phyloP scores from a whole-genome alignment of 2,888 invertebrate genomes.

The Hoplodrina ambigua region DNA sequence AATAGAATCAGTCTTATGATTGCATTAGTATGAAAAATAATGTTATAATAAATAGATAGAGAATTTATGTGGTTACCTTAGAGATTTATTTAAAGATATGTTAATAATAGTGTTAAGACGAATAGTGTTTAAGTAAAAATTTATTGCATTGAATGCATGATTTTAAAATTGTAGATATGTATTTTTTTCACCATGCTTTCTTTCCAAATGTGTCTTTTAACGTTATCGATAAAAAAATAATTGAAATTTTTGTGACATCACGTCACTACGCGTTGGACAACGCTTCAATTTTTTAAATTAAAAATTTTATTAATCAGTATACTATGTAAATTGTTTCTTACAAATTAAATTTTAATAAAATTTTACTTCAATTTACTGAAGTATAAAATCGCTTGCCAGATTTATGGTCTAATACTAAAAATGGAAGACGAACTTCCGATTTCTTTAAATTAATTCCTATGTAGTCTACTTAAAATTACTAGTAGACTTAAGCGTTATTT shows the following conservation, averaged over 20 bases:
- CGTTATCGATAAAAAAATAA: slow-evolving; percentile 56
- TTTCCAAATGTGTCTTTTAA: slow-evolving; percentile 64
- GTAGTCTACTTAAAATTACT: slow-evolving; percentile 60
- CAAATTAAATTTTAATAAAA: slow-evolving; percentile 59
- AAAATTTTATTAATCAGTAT: slow-evolving; percentile 53
- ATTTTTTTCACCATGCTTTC: slow-evolving; percentile 68
- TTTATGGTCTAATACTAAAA: slow-evolving; percentile 60
- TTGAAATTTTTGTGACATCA: slow-evolving; percentile 39
- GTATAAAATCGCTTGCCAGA: slow-evolving; percentile 59
- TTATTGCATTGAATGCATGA: slow-evolving; percentile 83
- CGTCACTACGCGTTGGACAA: slow-evolving; percentile 38
- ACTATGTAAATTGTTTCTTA: slow-evolving; percentile 60
- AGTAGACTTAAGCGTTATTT: slow-evolving; percentile 63
- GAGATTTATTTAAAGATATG: slow-evolving; percentile 80
- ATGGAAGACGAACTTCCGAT: slow-evolving; percentile 55
- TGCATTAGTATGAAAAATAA: slow-evolving; percentile 77
- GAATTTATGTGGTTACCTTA: slow-evolving; percentile 84
- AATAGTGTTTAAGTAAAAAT: slow-evolving; percentile 66
- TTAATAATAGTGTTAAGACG: slow-evolving; percentile 75
- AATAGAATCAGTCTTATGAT: slow-evolving; percentile 83
- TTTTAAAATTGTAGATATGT: slow-evolving; percentile 70
- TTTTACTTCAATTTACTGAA: slow-evolving; percentile 63
- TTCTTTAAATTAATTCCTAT: slow-evolving; percentile 63
- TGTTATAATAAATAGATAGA: slow-evolving; percentile 78
- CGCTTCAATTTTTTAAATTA: slow-evolving; percentile 56